Evolutionary conservation across 1,140 invertebrate species (phyloP), one percentile per base, ranked within the genome.

Genomic region (Aphaenogaster floridana): DNA sequence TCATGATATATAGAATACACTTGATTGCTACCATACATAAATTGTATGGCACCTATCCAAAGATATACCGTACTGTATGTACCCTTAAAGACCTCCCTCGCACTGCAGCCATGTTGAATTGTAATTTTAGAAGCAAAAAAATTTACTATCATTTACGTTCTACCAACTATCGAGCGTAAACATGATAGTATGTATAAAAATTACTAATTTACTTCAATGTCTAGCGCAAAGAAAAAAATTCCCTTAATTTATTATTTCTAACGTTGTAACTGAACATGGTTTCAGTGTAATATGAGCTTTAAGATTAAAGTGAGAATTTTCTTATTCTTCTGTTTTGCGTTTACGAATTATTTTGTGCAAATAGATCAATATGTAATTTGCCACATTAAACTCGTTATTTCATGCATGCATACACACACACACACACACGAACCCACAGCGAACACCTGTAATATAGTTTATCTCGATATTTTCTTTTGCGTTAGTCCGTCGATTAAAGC

Each of bases 381-480:
- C 57, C 3, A 74, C 21, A 42, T 74, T 74, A 57, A 39, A 74
- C 57, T 39, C 34, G 17, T 57, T 21, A 74, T 57, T 39, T 42
- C 52, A 54, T n/a, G n/a, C 63, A 66, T n/a, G 17, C 59, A 36
- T 11, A 36, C 36, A 39, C 0, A 36, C 15, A 66, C 6, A 42
- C 13, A n/a, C 7, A 5, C 64, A 68, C n/a, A 28, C 28, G 28
- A 28, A 28, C 28, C 0, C 28, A 21, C 7, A 34, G 8, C 34
- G 7, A 76, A 76, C 52, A 59, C n/a, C 54, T 77, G 52, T 77
- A 34, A 21, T 45, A 59, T 28, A 57, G 3, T 76, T 42, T n/a
- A 39, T 36, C 13, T 76, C 36, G 52, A 21, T 76, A 76, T 76
- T 76, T 76, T 54, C 52, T 74, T 59, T 59, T 36, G 34, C 45